Conservation (phyloP, 2,888 invertebrate species). For the Aspidapion aeneum region DNA sequence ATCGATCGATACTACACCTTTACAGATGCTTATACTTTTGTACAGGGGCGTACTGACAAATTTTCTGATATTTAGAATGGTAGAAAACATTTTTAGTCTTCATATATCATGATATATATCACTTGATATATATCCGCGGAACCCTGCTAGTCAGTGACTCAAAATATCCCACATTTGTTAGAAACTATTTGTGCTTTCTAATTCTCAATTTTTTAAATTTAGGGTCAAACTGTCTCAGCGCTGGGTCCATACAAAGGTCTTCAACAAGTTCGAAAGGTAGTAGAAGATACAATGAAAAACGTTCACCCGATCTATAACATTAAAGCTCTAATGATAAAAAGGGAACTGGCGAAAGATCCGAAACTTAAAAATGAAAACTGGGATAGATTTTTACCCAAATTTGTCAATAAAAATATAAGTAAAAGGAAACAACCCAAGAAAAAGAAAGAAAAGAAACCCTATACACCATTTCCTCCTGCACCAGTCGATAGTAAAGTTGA, state of each 20-base stretch:
- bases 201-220: neutral
- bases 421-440: slow-evolving; percentile 86
- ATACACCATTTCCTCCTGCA: slow-evolving; percentile 97
- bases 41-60: no score
- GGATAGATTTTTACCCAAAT: slow-evolving; percentile 95
- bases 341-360: slow-evolving; percentile 91
- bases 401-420: slow-evolving; percentile 80
- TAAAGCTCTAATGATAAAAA: slow-evolving; percentile 95
- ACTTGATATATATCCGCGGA: no score
- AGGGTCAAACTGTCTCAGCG: slow-evolving; percentile 92
- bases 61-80: no score
- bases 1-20: no score
- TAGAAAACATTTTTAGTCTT: no score
- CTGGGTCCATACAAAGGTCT: slow-evolving; percentile 94
- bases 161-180: no score
- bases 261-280: slow-evolving; percentile 82
- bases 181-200: no score
- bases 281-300: slow-evolving; percentile 97
- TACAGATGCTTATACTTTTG: no score
- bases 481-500: slow-evolving; percentile 92
- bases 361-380: slow-evolving; percentile 90
- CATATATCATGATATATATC: no score
- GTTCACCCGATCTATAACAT: slow-evolving; percentile 99
- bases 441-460: slow-evolving; percentile 86
- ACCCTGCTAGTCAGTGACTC: no score